Base-by-base conservation (phyloP, 2,797 vertebrate genomes). In the Enteromius afrohamiltoni region DNA sequence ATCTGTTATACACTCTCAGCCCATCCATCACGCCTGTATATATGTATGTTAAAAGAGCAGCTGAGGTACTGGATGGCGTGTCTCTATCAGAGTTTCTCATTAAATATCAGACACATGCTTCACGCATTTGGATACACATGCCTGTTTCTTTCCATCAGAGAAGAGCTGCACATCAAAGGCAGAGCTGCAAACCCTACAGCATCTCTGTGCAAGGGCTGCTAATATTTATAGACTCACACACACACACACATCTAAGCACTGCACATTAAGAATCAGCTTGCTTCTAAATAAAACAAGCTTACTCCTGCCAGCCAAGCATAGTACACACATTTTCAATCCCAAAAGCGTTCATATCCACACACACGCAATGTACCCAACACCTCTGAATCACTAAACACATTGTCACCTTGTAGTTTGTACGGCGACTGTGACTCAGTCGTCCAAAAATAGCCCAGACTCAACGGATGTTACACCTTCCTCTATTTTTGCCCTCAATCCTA, bases 121-220 rank as follows among this genome's bases (percentile, higher is more conserved):
- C 8, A 42, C 23, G 2, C 67, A 5, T 83, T 78, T 60, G 40
- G 29, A 69, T 70, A 60, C 65, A 49, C 31, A 65, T 65, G 70
- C 29, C 26, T 62, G 58, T 29, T 62, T 62, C 60, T 62, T 62
- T 62, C 26, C 60, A 65, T 65, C 70, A 65, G 70, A 51, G 45
- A 64, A 74, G 23, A 75, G 80, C 75, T 49, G 21, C 51, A 83
- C 75, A 77, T 78, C 82, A 83, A 83, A 83, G 82, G 60, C 82
- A 45, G 62, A 77, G 62, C 49, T 58, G 34, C 62, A 23, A 78
- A 60, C 64, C 82, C 82, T 77, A 71, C 75, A 78, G 82, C 82
- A 83, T 83, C 65, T 83, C 74, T 68, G 19, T 31, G 29, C 31
- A 68, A 49, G 60, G 45, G 71, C 47, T 76, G 80, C 71, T 83